phyloP scores from a whole-genome alignment of 1,140 invertebrate genomes.

The Drosophila simulans region DNA sequence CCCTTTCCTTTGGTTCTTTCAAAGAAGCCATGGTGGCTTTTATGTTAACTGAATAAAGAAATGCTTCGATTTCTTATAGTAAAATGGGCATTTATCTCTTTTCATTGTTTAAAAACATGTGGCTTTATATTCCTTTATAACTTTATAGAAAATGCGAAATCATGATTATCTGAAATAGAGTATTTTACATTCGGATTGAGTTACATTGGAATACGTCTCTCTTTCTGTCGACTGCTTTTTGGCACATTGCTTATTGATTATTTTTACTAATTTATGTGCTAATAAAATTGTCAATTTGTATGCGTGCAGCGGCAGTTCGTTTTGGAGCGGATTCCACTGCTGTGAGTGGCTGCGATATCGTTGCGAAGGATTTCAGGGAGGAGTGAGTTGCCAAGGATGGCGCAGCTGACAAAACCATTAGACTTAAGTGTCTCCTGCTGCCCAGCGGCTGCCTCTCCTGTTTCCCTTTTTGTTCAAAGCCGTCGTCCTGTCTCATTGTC shows the following conservation, averaged over 20 bases:
- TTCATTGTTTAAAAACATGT: too few species aligned
- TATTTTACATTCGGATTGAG: conserved; percentile 1
- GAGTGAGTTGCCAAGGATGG: conserved; percentile 6
- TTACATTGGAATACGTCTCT: background rate
- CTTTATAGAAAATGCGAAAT: too few species aligned
- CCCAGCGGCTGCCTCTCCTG: conserved; percentile 14
- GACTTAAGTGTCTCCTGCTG: conserved; percentile 68
- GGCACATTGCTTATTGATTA: conserved; percentile 79
- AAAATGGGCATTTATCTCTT: background rate
- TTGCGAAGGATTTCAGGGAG: background rate
- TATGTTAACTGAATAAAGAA: background rate
- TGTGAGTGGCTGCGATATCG: conserved; percentile 24
- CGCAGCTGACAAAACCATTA: conserved; percentile 66
- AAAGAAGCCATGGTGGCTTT: too few species aligned
- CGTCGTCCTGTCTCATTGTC: conserved; percentile 5
- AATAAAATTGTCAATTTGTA: conserved; percentile 82
- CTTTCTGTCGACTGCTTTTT: conserved; percentile 58
- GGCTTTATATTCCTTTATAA: too few species aligned
- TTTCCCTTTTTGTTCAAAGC: background rate
- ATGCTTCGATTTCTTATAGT: background rate
- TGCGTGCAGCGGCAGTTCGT: conserved; percentile 58
- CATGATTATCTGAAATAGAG: conserved; percentile 2
- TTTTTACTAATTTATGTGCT: conserved; percentile 80
- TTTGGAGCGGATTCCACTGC: conserved; percentile 34
- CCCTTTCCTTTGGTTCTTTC: background rate